Evolutionary conservation across 1,140 invertebrate species (phyloP), one percentile per base, ranked within the genome.

Genomic region (Wiebesia pumilae): DNA sequence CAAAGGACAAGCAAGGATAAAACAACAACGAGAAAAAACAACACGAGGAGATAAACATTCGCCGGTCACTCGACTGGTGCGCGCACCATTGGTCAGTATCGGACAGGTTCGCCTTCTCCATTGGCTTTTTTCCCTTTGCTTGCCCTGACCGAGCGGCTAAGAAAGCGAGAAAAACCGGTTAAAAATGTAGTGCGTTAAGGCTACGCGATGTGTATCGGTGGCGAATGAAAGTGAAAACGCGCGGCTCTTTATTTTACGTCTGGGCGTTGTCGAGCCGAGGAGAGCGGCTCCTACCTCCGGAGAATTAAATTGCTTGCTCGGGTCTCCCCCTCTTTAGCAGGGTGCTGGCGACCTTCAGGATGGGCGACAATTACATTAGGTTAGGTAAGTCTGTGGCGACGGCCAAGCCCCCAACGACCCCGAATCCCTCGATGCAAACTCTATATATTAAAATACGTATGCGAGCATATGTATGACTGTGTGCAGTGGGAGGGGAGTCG

Each of bases 361-460:
- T 94, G 93, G 90, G 89, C 86, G 93, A 93, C 62, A 91, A 93
- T 90, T 90, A 90, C 87, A 89, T 91, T 86, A 93, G 93, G 93
- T 93, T 93, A 93, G 93, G 93, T 94, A 87, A 90, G 93, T 92
- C 75, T 38, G 40, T 16, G 35, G 33, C 69, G 30, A 35, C 6
- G 19, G 69, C 69, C 69, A 38, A 71, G 69, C 69, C 69, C 69
- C 69, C 69, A 30, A 71, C 69, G 69, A 71, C 69, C 69, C 69
- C 35, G 9, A 71, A 86, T 30, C 81, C n/a, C 47, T 79, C 78
- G 77, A 51, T 75, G 6, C 43, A 21, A 27, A 43, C 14, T 24
- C 35, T 24, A 62, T 7, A 62, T n/a, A n/a, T n/a, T n/a, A n/a
- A n/a, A n/a, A n/a, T n/a, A n/a, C n/a, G 21, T 27, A 27, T 62